Evolutionary conservation across 2,888 invertebrate genomes (phyloP).

Genomic region (Microctonus hyperodae): DNA sequence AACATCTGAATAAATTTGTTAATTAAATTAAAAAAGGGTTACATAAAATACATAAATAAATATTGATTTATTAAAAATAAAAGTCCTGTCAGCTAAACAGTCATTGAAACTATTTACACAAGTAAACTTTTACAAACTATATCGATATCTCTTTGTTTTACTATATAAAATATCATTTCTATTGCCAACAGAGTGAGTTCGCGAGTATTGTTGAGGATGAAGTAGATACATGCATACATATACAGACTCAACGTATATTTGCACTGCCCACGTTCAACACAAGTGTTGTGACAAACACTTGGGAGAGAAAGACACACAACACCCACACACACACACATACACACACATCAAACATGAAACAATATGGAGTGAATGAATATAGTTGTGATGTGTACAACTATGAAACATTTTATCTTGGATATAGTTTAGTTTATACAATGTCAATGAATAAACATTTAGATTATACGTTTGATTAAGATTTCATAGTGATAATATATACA

Average conservation of each 20-base stretch:
- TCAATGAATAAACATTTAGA: too few relatives aligned
- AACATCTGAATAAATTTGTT: neutral
- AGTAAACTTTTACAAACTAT: neutral
- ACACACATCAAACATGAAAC: neutral
- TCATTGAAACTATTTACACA: neutral
- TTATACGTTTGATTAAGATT: too few relatives aligned
- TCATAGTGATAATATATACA: too few relatives aligned
- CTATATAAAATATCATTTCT: neutral
- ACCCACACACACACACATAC: neutral
- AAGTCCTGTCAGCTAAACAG: neutral
- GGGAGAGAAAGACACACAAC: neutral
- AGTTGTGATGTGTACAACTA: neutral
- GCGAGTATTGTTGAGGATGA: constrained; percentile 7
- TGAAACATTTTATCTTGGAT: neutral
- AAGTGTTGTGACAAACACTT: neutral
- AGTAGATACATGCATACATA: neutral
- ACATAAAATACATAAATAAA: too few relatives aligned
- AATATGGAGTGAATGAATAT: neutral
- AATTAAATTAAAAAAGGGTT: neutral
- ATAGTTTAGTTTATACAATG: neutral
- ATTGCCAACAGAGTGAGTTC: neutral
- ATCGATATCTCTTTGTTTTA: constrained; percentile 1
- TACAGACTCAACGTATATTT: neutral
- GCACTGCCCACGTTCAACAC: constrained; percentile 6
- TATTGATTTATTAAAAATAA: neutral